Evolutionary conservation across 2,797 vertebrate species (phyloP).

Genomic region (Manis crassicaudata): DNA sequence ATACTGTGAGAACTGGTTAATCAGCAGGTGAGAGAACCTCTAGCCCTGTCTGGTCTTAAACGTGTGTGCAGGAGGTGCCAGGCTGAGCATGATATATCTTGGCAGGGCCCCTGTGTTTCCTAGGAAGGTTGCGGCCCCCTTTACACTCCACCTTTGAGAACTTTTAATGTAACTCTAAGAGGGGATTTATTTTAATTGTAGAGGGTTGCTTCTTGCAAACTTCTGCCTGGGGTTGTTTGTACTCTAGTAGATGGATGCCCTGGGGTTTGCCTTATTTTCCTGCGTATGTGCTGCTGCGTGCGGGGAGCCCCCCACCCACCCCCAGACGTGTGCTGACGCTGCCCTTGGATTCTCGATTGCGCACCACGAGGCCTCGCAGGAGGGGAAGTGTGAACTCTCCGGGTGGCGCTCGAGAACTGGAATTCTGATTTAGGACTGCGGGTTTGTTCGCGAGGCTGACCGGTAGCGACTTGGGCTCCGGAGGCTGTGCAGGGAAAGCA

Average conservation of each 20-base stretch:
- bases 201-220: constrained; percentile 38
- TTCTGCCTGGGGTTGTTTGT: constrained; percentile 41
- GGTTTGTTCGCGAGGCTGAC: constrained; percentile 38
- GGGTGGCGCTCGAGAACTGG: constrained; percentile 81
- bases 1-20: constrained; percentile 47
- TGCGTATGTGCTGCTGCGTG: constrained; percentile 20
- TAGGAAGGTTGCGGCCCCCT: neutral
- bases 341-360: constrained; percentile 34
- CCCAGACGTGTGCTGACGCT: neutral
- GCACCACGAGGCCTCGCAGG: constrained; percentile 24
- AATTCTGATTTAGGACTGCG: constrained; percentile 80
- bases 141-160: constrained; percentile 29
- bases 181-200: constrained; percentile 35
- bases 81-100: constrained; percentile 4
- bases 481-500: constrained; percentile 25
- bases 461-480: neutral
- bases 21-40: constrained; percentile 11
- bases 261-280: constrained; percentile 13
- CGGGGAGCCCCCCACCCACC: neutral
- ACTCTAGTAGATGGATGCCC: neutral
- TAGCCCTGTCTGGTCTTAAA: neutral
- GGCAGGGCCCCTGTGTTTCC: neutral
- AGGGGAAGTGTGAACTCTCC: constrained; percentile 64
- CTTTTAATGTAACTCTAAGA: constrained; percentile 37
- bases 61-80: neutral